Percentiles rank a stretch among this genome's conserved stretches.
Evolutionary conservation across 2,113 vertebrate species (phyloP).

Genomic region (Chiloscyllium plagiosum): DNA sequence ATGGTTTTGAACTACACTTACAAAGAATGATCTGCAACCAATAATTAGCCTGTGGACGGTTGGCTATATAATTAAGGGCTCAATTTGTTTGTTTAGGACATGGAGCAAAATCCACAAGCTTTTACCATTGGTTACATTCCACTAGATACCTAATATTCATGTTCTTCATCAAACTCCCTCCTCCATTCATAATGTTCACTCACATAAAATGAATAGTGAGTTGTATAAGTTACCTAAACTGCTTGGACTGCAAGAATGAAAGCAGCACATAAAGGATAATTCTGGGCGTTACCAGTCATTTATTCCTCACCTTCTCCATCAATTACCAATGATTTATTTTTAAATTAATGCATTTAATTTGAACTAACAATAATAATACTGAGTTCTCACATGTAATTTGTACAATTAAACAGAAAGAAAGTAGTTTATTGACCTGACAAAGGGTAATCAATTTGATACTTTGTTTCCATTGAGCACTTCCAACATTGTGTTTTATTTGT

Average conservation of each 20-base stretch:
- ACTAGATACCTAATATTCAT: neutral
- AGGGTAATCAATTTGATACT: neutral
- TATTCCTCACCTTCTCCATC: neutral
- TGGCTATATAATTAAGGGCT: neutral
- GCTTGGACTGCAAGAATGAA: neutral
- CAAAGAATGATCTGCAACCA: neutral
- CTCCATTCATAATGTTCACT: neutral
- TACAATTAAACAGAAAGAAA: neutral
- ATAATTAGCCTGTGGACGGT: neutral
- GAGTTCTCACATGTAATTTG: neutral
- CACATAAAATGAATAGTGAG: neutral
- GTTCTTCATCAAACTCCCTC: neutral
- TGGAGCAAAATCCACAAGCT: neutral
- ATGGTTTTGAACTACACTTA: neutral
- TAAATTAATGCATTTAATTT: constrained; percentile 7
- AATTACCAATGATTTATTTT: too few relatives aligned
- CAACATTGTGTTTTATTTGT: neutral
- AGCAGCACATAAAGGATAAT: neutral
- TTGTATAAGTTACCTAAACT: neutral
- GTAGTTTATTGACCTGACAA: neutral
- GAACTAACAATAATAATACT: neutral
- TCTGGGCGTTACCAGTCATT: neutral
- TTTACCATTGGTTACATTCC: neutral
- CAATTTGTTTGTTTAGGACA: neutral
- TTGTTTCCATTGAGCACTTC: neutral